Conservation (phyloP, 2,113 vertebrate species). For the Semnopithecus entellus region DNA sequence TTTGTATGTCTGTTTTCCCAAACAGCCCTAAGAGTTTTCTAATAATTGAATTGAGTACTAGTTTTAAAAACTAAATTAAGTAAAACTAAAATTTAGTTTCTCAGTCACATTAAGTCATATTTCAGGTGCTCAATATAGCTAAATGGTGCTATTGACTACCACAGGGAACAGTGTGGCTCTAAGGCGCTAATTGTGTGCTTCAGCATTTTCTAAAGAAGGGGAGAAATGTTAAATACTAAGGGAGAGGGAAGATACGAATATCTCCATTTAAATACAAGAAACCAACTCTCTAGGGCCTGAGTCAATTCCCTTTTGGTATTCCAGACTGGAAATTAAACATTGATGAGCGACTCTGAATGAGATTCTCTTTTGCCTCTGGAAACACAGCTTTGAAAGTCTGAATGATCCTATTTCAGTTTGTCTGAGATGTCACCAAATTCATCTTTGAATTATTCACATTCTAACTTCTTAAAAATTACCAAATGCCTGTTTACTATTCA, state of each 20-base stretch:
- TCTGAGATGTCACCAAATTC: not conserved
- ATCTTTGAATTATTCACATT: not conserved
- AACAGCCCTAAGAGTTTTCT: not conserved
- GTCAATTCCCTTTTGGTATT: not conserved
- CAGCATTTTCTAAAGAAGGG: not conserved
- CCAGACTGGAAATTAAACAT: not conserved
- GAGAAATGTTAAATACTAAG: not conserved
- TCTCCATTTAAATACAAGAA: not conserved
- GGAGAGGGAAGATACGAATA: not conserved
- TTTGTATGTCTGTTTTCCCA: not conserved
- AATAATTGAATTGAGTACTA: not conserved
- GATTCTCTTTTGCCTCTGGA: not conserved
- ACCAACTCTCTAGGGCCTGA: not conserved
- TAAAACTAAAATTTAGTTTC: not conserved
- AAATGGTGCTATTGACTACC: not conserved
- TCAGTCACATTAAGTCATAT: not conserved
- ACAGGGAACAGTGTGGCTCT: rapidly evolving
- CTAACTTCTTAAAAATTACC: not conserved
- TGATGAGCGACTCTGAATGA: not conserved
- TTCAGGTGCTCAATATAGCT: not conserved
- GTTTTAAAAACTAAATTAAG: not conserved
- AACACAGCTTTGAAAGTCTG: not conserved
- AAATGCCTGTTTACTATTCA: not conserved
- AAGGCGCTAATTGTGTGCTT: rapidly evolving
- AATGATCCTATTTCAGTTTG: not conserved